Evolutionary conservation across 2,888 invertebrate genomes (phyloP).

Genomic region (Leptopilina myrica): DNA sequence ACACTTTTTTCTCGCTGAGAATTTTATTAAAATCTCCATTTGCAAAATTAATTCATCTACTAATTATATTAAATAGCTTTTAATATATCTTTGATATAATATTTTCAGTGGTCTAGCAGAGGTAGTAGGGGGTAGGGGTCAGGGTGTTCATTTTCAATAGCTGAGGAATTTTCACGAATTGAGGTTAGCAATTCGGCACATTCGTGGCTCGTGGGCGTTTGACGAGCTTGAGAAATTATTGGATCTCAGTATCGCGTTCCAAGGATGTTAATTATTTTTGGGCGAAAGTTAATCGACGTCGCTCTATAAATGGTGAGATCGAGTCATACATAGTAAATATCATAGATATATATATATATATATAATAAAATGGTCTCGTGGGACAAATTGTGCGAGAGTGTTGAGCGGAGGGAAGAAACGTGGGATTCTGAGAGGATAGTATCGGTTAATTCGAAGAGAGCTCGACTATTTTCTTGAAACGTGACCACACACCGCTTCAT

Average conservation of each 20-base stretch:
- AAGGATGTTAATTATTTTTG: slow-evolving; percentile 36
- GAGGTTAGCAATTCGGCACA: slow-evolving; percentile 22
- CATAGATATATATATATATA: no score
- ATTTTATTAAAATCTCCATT: slow-evolving; percentile 1
- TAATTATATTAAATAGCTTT: slow-evolving; percentile 6
- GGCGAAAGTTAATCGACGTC: slow-evolving; percentile 1
- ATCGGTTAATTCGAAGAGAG: slow-evolving; percentile 61
- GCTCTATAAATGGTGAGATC: neutral
- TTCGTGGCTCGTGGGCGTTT: neutral
- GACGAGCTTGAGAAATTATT: slow-evolving; percentile 27
- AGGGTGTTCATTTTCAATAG: neutral
- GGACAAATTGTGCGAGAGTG: neutral
- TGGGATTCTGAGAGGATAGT: slow-evolving; percentile 3
- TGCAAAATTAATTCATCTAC: neutral
- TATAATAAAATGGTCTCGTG: neutral
- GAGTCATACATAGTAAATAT: slow-evolving; percentile 15
- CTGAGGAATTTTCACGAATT: slow-evolving; percentile 8
- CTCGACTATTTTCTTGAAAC: slow-evolving; percentile 60
- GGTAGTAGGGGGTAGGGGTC: no score
- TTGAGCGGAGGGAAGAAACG: neutral
- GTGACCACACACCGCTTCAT: slow-evolving; percentile 58
- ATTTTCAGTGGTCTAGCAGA: neutral
- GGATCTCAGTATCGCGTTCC: slow-evolving; percentile 26
- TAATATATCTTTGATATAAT: neutral
- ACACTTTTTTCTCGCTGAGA: neutral